A percentile compares a stretch with the other conserved stretches of the same genome.
Evolutionary conservation across 2,888 invertebrate species (phyloP).

Genomic region (Cantharis nigra): DNA sequence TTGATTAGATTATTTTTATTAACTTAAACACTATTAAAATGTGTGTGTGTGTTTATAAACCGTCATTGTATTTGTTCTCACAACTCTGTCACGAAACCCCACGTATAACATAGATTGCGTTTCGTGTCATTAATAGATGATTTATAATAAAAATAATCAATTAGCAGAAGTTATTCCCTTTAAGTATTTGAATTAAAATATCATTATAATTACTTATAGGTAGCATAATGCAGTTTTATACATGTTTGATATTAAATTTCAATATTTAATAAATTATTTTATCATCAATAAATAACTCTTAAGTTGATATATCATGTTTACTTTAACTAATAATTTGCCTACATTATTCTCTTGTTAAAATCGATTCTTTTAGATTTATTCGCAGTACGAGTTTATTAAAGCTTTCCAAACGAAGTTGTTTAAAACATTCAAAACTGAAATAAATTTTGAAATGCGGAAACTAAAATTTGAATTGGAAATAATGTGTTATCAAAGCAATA

Average conservation of each 20-base stretch:
- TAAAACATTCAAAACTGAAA: not conserved
- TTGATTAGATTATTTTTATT: constrained; percentile 6
- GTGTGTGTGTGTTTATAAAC: constrained; percentile 10
- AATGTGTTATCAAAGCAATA: not conserved
- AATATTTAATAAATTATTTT: not conserved
- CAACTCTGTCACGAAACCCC: constrained; percentile 4
- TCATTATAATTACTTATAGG: no score
- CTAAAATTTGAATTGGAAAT: not conserved
- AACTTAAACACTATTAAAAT: constrained; percentile 11
- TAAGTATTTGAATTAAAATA: not conserved
- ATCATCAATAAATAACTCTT: not conserved
- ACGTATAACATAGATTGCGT: not conserved
- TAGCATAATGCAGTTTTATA: no score
- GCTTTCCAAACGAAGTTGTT: not conserved
- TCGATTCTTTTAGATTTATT: not conserved
- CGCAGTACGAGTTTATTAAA: not conserved
- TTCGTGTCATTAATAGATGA: not conserved
- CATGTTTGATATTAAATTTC: not conserved
- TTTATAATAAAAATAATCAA: not conserved
- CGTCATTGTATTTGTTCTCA: constrained; percentile 5
- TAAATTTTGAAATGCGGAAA: not conserved
- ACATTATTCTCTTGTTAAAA: not conserved
- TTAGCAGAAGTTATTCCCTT: not conserved
- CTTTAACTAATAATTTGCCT: not conserved
- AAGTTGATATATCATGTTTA: not conserved